Conservation (phyloP, 2,888 invertebrate genomes). For the Eupsilia transversa region DNA sequence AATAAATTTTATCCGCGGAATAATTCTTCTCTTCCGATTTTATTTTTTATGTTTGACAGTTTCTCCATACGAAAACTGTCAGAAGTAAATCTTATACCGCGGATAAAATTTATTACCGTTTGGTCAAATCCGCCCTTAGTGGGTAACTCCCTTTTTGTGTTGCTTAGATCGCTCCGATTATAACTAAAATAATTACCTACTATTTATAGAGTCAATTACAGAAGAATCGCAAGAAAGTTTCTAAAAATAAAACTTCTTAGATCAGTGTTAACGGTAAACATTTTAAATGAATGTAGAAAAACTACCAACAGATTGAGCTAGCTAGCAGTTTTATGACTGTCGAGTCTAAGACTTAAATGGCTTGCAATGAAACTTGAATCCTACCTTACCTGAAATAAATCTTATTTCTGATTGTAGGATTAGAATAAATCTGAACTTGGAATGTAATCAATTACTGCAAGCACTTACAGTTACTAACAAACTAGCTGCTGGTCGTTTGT, state of each 20-base stretch:
- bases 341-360: background rate
- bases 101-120: no score
- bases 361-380: background rate
- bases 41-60: no score
- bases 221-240: background rate
- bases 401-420: constrained; percentile 1
- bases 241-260: background rate
- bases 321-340: background rate
- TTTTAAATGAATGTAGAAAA: background rate
- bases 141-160: no score
- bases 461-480: background rate
- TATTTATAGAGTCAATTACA: background rate
- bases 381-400: background rate
- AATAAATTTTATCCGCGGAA: no score
- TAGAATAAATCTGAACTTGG: background rate
- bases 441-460: background rate
- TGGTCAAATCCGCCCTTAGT: no score
- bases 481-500: background rate
- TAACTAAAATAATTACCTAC: background rate
- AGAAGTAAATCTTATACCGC: no score
- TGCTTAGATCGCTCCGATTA: background rate
- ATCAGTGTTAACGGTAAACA: background rate
- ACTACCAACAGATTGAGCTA: background rate
- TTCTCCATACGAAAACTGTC: no score
- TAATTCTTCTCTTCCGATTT: no score